A percentile compares a stretch with the other conserved stretches of the same genome.
phyloP scores from a whole-genome alignment of 2,888 invertebrate genomes.

The Nipponacmea schrenckii region DNA sequence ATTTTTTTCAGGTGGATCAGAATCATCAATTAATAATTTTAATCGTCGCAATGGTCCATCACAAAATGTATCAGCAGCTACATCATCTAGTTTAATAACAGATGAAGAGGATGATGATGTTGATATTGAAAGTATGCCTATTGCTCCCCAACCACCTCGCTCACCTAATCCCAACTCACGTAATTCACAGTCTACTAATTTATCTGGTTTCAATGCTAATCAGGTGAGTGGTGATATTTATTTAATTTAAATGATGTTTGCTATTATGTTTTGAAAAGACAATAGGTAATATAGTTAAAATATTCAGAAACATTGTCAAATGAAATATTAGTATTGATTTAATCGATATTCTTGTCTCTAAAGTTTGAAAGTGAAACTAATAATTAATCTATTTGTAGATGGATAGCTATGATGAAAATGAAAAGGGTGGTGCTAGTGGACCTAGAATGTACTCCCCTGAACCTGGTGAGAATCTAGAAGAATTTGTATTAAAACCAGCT shows the following conservation, averaged over 20 bases:
- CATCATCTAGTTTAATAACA: conserved; percentile 27
- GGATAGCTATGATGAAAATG: conserved; percentile 35
- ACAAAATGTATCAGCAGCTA: conserved; percentile 12
- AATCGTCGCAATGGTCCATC: not conserved
- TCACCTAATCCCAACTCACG: conserved; percentile 33
- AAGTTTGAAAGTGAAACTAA: too few relatives aligned
- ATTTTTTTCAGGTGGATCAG: not conserved
- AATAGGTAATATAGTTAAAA: not conserved
- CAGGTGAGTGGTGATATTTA: not conserved
- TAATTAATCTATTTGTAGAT: conserved; percentile 26
- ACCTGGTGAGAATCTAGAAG: conserved; percentile 76
- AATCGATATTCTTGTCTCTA: too few relatives aligned
- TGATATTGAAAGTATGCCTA: conserved; percentile 50
- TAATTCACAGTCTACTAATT: conserved; percentile 5
- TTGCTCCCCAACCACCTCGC: conserved; percentile 43
- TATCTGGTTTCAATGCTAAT: not conserved
- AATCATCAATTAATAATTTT: not conserved
- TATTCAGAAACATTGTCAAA: not conserved
- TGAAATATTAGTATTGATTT: too few relatives aligned
- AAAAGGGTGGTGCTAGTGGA: conserved; percentile 24
- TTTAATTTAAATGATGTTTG: not conserved
- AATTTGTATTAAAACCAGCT: conserved; percentile 91
- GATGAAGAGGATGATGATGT: conserved; percentile 48
- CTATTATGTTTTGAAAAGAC: not conserved
- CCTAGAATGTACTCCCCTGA: conserved; percentile 46